Conservation (phyloP, 2,888 invertebrate genomes). For the Cyaniris semiargus region DNA sequence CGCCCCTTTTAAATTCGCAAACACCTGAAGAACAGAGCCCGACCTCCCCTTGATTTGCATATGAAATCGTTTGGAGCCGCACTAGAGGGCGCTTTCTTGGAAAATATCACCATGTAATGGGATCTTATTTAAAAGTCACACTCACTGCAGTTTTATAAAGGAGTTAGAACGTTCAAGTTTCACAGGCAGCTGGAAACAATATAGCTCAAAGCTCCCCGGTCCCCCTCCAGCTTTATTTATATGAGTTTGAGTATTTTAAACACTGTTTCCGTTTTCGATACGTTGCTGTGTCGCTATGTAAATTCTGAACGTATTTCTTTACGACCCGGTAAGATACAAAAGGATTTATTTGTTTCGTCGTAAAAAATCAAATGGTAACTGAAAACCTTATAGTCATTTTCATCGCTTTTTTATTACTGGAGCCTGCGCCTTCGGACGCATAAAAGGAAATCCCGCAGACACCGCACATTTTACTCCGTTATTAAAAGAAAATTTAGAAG, state of each 20-base stretch:
- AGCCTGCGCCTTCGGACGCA: no score
- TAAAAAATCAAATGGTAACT: slow-evolving; percentile 14
- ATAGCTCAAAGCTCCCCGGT: slow-evolving; percentile 28
- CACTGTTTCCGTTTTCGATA: slow-evolving; percentile 27
- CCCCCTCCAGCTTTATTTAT: slow-evolving; percentile 27
- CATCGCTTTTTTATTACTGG: background rate
- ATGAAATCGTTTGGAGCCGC: slow-evolving; percentile 54
- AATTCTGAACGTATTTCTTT: slow-evolving; percentile 18
- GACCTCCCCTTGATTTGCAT: slow-evolving; percentile 54
- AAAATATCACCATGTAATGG: slow-evolving; percentile 48
- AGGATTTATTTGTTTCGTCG: slow-evolving; percentile 17
- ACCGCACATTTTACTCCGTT: no score
- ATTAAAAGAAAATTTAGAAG: no score
- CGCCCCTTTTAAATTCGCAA: slow-evolving; percentile 33
- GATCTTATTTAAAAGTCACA: slow-evolving; percentile 70
- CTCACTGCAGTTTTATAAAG: slow-evolving; percentile 55
- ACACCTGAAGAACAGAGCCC: slow-evolving; percentile 45
- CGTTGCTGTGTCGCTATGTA: slow-evolving; percentile 18
- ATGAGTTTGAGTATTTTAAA: slow-evolving; percentile 29
- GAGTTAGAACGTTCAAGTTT: slow-evolving; percentile 44
- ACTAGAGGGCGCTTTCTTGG: slow-evolving; percentile 51
- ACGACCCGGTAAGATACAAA: background rate
- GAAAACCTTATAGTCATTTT: background rate
- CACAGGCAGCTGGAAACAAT: slow-evolving; percentile 40
- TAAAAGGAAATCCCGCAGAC: no score